These are phyloP conservation scores for Chelon auratus DNA, from an alignment of 2,797 vertebrate genomes.

Conservation along the genomic window DNA sequence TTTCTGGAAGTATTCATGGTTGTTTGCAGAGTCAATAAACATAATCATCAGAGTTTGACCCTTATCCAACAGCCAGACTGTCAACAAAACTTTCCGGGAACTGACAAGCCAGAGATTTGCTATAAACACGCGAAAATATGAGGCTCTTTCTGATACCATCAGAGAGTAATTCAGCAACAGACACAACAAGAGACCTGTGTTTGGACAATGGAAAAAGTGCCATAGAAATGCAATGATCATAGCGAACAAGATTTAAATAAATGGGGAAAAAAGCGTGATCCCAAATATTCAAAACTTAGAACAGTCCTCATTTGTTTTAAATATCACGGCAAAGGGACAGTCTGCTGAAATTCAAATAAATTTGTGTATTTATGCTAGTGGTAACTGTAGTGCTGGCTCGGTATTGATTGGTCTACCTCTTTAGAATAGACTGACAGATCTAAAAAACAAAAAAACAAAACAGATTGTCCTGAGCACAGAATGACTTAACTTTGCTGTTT, in stretches of 20 bases:
- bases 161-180: neutral
- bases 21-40: constrained; percentile 74
- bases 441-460: neutral
- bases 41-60: constrained; percentile 44
- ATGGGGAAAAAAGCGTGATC: no score
- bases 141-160: constrained; percentile 1
- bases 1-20: constrained; percentile 62
- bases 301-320: no score
- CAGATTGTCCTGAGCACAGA: neutral
- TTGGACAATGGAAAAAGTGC: neutral
- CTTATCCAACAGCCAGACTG: constrained; percentile 34
- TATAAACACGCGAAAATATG: constrained; percentile 14
- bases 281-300: neutral
- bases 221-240: neutral
- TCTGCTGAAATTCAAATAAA: no score
- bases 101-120: constrained; percentile 17
- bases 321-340: no score
- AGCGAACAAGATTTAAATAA: neutral
- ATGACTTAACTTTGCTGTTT: neutral
- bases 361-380: no score
- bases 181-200: constrained; percentile 12
- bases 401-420: no score
- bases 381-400: no score
- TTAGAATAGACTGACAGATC: no score
- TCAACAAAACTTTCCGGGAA: constrained; percentile 48